These are phyloP conservation scores for Lutraria lutraria DNA, from an alignment of 2,888 invertebrate species.

Conservation along the genomic window DNA sequence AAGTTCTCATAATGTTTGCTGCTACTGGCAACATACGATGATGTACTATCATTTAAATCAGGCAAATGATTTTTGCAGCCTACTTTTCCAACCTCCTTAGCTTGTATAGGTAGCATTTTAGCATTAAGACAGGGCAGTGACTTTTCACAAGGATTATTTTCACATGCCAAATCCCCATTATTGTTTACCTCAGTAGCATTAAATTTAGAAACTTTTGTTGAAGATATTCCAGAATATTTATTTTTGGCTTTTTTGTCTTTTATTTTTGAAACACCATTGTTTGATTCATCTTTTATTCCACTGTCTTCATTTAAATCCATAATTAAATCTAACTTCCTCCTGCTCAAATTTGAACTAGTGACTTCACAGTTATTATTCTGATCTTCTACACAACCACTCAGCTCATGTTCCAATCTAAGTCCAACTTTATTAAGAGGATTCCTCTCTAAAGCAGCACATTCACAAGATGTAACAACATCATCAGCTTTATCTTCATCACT, in stretches of 20 bases:
- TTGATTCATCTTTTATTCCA: neutral
- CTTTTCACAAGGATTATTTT: constrained; percentile 9
- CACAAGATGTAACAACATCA: neutral
- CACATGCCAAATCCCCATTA: constrained; percentile 15
- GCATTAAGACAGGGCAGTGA: constrained; percentile 35
- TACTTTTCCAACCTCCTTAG: constrained; percentile 29
- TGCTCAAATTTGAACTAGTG: too few species aligned
- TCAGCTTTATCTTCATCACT: neutral
- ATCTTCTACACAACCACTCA: neutral
- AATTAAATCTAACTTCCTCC: constrained; percentile 11
- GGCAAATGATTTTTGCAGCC: constrained; percentile 31
- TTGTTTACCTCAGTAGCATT: constrained; percentile 15
- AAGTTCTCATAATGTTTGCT: constrained; percentile 6
- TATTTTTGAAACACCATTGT: neutral
- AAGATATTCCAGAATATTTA: neutral
- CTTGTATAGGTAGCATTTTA: constrained; percentile 20
- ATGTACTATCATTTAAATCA: constrained; percentile 44
- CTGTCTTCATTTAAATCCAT: constrained; percentile 12
- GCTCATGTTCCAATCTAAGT: neutral
- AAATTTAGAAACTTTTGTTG: constrained; percentile 11
- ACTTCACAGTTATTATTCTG: constrained; percentile 13
- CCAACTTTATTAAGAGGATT: neutral
- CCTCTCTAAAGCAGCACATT: neutral
- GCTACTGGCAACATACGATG: constrained; percentile 2
- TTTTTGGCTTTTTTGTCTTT: constrained; percentile 12